Percentiles rank a stretch among this genome's conserved stretches.
Evolutionary conservation across 2,113 vertebrate species (phyloP).

Genomic region (Phyllostomus discolor): DNA sequence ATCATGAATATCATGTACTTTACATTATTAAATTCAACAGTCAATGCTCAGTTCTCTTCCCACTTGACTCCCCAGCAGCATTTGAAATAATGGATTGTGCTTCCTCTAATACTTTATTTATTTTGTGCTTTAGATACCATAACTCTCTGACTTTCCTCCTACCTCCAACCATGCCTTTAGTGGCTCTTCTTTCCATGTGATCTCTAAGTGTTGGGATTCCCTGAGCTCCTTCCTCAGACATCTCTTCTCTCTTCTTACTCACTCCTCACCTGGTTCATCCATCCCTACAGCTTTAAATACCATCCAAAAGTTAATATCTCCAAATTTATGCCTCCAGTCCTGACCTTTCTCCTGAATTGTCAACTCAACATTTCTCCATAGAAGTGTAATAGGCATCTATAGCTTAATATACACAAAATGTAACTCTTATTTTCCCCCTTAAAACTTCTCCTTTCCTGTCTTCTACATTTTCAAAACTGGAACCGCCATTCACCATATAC

Average conservation of each 20-base stretch:
- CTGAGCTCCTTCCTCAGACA: neutral
- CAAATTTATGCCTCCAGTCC: neutral
- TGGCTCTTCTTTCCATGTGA: neutral
- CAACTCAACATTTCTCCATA: neutral
- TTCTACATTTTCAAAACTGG: neutral
- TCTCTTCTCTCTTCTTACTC: neutral
- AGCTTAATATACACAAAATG: neutral
- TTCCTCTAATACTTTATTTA: neutral
- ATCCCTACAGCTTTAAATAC: neutral
- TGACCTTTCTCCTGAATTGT: neutral
- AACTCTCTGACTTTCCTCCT: neutral
- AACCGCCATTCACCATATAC: neutral
- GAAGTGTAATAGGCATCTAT: neutral
- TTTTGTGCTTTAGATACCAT: neutral
- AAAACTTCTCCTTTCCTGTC: neutral
- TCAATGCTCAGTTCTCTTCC: neutral
- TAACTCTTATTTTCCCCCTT: neutral
- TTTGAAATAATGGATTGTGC: neutral
- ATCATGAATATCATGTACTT: neutral
- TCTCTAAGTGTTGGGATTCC: neutral
- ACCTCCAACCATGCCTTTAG: neutral
- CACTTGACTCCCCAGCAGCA: neutral
- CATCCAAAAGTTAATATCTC: neutral
- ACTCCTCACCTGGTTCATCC: neutral
- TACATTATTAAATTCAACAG: neutral